phyloP scores from a whole-genome alignment of 2,113 vertebrate genomes.

The Phrynocephalus versicolor region DNA sequence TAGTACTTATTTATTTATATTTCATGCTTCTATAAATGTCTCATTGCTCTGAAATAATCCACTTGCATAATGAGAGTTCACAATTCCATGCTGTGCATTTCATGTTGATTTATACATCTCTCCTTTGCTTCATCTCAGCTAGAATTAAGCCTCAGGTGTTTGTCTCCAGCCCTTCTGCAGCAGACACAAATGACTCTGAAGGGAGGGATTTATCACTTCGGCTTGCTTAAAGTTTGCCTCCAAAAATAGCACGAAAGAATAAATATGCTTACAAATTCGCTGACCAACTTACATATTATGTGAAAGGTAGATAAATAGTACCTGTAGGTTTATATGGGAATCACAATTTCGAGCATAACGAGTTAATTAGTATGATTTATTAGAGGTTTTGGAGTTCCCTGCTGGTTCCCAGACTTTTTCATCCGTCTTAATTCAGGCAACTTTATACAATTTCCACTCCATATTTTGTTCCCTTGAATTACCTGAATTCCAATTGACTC shows the following conservation, averaged over 20 bases:
- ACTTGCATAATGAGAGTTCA: background rate
- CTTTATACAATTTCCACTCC: background rate
- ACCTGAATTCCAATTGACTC: background rate
- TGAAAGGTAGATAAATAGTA: background rate
- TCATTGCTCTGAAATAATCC: background rate
- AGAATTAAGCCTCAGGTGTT: background rate
- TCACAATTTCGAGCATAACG: background rate
- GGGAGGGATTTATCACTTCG: background rate
- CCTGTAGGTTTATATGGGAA: background rate
- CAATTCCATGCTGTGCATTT: background rate
- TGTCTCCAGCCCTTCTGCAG: background rate
- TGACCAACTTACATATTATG: background rate
- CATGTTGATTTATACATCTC: background rate
- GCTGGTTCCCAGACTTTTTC: background rate
- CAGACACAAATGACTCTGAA: slow-evolving; percentile 1
- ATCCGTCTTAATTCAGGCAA: background rate
- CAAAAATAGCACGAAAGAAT: background rate
- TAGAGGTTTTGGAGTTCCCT: background rate
- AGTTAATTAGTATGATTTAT: slow-evolving; percentile 4
- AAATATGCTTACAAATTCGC: background rate
- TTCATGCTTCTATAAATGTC: background rate
- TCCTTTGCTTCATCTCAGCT: background rate
- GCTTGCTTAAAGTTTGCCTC: slow-evolving; percentile 2
- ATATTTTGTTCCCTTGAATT: background rate
- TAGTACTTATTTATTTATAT: no score